Evolutionary conservation across 2,113 vertebrate genomes (phyloP).

Genomic region (Pelmatolapia mariae): DNA sequence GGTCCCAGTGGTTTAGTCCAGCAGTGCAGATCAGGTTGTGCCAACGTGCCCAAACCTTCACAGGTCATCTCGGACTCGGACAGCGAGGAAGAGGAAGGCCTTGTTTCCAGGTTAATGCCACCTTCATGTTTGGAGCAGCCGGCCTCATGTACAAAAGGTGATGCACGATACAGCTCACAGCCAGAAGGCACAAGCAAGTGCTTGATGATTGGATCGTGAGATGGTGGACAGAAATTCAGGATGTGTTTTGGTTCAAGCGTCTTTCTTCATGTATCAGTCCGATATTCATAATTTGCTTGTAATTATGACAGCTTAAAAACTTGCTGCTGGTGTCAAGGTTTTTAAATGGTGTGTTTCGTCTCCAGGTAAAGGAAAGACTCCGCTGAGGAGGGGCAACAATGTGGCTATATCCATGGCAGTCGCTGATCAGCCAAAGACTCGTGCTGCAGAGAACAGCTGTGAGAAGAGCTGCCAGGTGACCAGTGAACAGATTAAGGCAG

Average conservation of each 20-base stretch:
- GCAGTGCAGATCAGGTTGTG: slow-evolving; percentile 67
- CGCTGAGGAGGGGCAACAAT: slow-evolving; percentile 76
- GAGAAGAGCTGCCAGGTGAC: slow-evolving; percentile 98
- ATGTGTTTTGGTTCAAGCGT: background rate
- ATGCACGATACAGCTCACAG: slow-evolving; percentile 19
- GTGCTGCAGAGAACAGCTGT: slow-evolving; percentile 78
- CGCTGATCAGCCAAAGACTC: background rate
- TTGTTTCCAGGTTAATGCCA: slow-evolving; percentile 43
- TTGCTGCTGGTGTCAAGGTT: background rate
- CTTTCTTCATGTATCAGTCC: background rate
- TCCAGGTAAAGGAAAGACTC: slow-evolving; percentile 95
- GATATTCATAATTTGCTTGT: background rate
- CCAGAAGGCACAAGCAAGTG: background rate
- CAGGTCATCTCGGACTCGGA: slow-evolving; percentile 90
- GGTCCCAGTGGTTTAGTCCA: slow-evolving; percentile 85
- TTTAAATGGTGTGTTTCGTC: background rate
- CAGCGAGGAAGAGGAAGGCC: slow-evolving; percentile 89
- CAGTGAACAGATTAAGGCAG: slow-evolving; percentile 97
- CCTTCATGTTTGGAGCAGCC: slow-evolving; percentile 72
- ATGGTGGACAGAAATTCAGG: background rate
- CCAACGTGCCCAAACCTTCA: slow-evolving; percentile 74
- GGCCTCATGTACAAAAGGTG: slow-evolving; percentile 55
- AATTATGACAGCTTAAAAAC: background rate
- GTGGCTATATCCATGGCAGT: background rate
- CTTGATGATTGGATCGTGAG: background rate